Evolutionary conservation across 2,113 vertebrate species (phyloP).

Genomic region (Pomatostomus ruficeps): DNA sequence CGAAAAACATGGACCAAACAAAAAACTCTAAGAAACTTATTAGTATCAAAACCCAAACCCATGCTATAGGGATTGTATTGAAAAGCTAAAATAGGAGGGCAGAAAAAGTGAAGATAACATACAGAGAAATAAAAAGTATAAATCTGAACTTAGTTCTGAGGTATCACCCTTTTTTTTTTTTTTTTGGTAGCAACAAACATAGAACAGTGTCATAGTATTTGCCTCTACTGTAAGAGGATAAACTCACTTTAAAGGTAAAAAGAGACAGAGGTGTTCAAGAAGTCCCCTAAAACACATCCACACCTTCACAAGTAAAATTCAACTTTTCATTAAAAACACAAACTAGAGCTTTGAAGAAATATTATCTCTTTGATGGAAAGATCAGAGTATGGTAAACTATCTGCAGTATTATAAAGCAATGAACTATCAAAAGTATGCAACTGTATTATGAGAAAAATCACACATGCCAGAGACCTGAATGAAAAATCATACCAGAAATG

Average conservation of each 20-base stretch:
- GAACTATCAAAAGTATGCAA: background rate
- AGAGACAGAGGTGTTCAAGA: background rate
- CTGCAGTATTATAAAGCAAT: background rate
- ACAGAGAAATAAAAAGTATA: background rate
- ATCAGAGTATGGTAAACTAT: background rate
- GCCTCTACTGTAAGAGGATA: background rate
- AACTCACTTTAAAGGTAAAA: background rate
- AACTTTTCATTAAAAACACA: background rate
- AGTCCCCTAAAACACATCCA: background rate
- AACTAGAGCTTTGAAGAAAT: background rate
- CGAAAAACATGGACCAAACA: background rate
- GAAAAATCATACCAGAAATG: background rate
- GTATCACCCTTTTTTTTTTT: background rate
- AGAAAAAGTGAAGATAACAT: background rate
- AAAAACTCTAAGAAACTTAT: background rate
- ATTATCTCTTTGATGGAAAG: background rate
- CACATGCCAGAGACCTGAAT: background rate
- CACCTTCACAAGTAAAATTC: background rate
- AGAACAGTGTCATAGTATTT: background rate
- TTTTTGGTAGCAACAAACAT: background rate
- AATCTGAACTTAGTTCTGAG: background rate
- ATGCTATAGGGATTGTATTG: background rate
- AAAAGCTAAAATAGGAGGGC: background rate
- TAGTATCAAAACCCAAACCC: background rate
- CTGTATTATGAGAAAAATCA: background rate